A percentile compares a stretch with the other conserved stretches of the same genome.
Conservation (phyloP, 2,888 invertebrate species). For the Anticlea derivata region DNA sequence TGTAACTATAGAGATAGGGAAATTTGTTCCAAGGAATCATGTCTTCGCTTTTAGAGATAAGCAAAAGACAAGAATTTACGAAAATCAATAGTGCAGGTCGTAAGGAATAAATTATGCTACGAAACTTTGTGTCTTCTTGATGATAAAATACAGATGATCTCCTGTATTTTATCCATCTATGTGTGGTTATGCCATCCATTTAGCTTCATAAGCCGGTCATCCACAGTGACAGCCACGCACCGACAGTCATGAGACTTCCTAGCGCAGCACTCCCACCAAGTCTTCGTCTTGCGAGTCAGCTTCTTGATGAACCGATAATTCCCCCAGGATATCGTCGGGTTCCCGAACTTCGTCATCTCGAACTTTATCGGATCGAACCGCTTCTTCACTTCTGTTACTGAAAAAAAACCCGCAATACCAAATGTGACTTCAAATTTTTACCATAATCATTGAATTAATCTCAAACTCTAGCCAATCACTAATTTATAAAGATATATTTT, state of each 20-base stretch:
- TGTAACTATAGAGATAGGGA: too few relatives aligned
- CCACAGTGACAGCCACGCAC: constrained; percentile 66
- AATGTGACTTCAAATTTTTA: neutral
- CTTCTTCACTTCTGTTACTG: constrained; percentile 7
- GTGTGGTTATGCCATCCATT: constrained; percentile 73
- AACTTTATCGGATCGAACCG: constrained; percentile 49
- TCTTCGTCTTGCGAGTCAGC: constrained; percentile 58
- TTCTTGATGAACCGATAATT: constrained; percentile 70
- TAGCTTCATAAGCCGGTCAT: constrained; percentile 62
- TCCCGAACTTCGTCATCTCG: constrained; percentile 64
- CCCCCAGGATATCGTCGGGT: constrained; percentile 71
- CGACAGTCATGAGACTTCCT: constrained; percentile 60
- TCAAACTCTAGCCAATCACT: neutral
- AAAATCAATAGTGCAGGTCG: too few relatives aligned
- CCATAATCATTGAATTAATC: neutral
- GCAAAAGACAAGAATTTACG: too few relatives aligned
- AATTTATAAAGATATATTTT: too few relatives aligned
- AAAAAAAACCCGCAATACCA: constrained; percentile 4
- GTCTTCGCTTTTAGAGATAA: too few relatives aligned
- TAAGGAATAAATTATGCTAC: too few relatives aligned
- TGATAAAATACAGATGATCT: too few relatives aligned
- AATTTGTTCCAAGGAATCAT: too few relatives aligned
- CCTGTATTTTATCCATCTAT: too few relatives aligned
- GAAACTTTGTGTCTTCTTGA: too few relatives aligned
- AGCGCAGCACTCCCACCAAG: constrained; percentile 74